These are phyloP conservation scores for Trichacis sp. DNA, from an alignment of 2,888 invertebrate genomes.

Conservation along the genomic window DNA sequence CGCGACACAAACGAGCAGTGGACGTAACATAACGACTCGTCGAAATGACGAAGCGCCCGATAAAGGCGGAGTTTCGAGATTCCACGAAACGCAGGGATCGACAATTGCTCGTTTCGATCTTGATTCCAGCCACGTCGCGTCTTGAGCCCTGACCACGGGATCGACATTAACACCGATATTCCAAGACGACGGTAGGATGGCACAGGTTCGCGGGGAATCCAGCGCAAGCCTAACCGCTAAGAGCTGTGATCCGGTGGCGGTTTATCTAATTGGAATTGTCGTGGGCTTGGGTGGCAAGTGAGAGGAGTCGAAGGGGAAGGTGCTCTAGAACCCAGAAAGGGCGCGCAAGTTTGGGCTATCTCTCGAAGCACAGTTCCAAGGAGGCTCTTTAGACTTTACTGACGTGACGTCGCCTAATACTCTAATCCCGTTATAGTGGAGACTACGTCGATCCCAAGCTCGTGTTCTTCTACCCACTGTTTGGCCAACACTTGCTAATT, in stretches of 20 bases:
- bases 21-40: neutral
- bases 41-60: constrained; percentile 13
- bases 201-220: constrained; percentile 41
- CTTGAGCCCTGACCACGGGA: constrained; percentile 25
- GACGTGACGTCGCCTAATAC: constrained; percentile 68
- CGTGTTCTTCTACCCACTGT: constrained; percentile 48
- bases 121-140: constrained; percentile 16
- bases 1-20: no score
- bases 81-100: neutral
- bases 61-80: neutral
- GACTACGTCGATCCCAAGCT: constrained; percentile 51
- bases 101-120: constrained; percentile 12
- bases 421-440: constrained; percentile 60
- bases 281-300: constrained; percentile 51
- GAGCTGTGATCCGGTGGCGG: constrained; percentile 63
- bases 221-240: constrained; percentile 57
- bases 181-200: constrained; percentile 20
- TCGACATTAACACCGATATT: constrained; percentile 46
- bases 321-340: constrained; percentile 29
- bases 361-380: constrained; percentile 62
- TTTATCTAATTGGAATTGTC: constrained; percentile 68
- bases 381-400: constrained; percentile 66
- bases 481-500: constrained; percentile 59
- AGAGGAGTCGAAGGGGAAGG: constrained; percentile 26
- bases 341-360: constrained; percentile 64